Base-by-base conservation (phyloP, 2,888 invertebrate genomes). In the Tenthredo scrophulariae region DNA sequence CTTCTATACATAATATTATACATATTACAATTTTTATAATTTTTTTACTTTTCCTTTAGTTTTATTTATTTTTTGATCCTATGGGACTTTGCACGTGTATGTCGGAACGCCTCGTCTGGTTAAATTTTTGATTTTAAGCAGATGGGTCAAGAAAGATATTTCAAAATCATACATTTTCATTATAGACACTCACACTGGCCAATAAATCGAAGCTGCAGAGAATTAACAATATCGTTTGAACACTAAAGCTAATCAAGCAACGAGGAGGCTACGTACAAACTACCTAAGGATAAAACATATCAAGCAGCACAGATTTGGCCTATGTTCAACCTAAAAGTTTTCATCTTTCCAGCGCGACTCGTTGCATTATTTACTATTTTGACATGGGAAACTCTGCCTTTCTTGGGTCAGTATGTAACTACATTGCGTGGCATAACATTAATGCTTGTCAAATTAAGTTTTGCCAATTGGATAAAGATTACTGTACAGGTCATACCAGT, bases 1-100 rank as follows among this genome's bases (percentile, higher is more conserved):
- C 58, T 40, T 79, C 54, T 84, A 85, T 85, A 80, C 54, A 67
- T 43, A 75, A 84, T 85, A 87, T 85, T 87, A 87, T 87, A 87
- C 46, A 84, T 85, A 86, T 85, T 87, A 87, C 85, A 87, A 86
- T 87, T 88, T 86, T 85, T 72, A 87, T 87, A 85, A 87, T 88
- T 87, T 87, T 85, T 87, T 87, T 86, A 85, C 84, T 85, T 85
- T 86, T 46, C 72, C 84, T 67, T 74, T 67, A 65, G 2, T 29
- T 33, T 50, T 75, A 22, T 26, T 62, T 82, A 67, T 85, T 74
- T 58, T 86, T 67, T 50, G 62, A 84, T 70, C 84, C 67, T 84
- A 43, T 70, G 70, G 67, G 72, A 84, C 84, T 62, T 84, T 82
- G 77, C 67, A 85, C 72, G 79, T 70, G 43, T 54, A 85, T 50